A percentile compares a stretch with the other conserved stretches of the same genome.
phyloP scores from a whole-genome alignment of 2,113 vertebrate genomes.

The Murina feae region DNA sequence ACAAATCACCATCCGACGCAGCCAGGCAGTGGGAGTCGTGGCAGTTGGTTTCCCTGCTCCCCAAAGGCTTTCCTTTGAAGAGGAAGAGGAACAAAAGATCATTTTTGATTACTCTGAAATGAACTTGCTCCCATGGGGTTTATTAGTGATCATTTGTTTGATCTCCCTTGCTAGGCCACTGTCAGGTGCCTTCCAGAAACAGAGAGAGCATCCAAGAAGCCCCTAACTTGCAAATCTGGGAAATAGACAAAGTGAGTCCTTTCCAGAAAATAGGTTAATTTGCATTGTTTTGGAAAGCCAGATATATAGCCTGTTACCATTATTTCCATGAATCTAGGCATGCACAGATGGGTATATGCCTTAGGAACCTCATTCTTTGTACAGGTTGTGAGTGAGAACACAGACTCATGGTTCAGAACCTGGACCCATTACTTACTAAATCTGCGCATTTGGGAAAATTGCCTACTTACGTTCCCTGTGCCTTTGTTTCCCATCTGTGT shows the following conservation, averaged over 20 bases:
- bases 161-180: neutral
- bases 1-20: neutral
- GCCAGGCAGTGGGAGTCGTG: neutral
- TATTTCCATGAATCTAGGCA: neutral
- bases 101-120: conserved; percentile 12
- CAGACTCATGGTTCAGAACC: neutral
- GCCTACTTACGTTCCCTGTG: neutral
- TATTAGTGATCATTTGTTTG: neutral
- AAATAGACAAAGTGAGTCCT: neutral
- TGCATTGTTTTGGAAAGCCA: neutral
- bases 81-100: conserved; percentile 1
- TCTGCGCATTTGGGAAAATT: neutral
- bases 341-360: neutral
- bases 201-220: neutral
- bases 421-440: neutral
- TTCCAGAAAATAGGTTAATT: neutral
- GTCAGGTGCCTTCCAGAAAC: neutral
- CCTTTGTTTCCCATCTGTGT: neutral
- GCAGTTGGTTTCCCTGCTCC: neutral
- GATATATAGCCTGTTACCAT: neutral
- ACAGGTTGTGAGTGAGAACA: neutral
- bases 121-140: neutral
- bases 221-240: neutral
- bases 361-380: neutral
- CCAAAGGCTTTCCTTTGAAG: conserved; percentile 17